These are phyloP conservation scores for Telenomus remus DNA, from an alignment of 1,140 invertebrate genomes.

Conservation along the genomic window DNA sequence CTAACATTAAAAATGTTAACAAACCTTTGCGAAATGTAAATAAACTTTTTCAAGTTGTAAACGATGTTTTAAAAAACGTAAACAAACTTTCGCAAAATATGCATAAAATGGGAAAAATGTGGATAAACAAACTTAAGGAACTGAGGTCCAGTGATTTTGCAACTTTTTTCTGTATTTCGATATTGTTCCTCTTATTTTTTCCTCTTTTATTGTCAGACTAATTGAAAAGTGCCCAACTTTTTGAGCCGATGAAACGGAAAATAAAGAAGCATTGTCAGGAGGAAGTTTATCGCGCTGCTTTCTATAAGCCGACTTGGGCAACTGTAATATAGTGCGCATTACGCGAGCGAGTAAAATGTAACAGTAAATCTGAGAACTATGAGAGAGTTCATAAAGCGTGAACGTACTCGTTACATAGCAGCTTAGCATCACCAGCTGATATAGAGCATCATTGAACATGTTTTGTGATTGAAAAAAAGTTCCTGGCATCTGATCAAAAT, in stretches of 20 bases:
- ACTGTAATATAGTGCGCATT: slow-evolving; percentile 22
- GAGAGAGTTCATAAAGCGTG: slow-evolving; percentile 26
- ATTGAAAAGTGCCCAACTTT: slow-evolving; percentile 3
- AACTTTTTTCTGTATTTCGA: not conserved
- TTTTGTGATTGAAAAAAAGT: not conserved
- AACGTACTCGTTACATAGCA: slow-evolving; percentile 28
- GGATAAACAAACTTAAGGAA: no score
- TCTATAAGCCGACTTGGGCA: slow-evolving; percentile 1
- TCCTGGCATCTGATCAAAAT: no score
- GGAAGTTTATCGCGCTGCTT: slow-evolving; percentile 12
- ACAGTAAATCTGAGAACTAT: slow-evolving; percentile 28
- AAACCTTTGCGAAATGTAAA: no score
- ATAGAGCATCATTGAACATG: slow-evolving; percentile 5
- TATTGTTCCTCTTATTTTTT: not conserved
- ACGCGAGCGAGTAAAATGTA: slow-evolving; percentile 21
- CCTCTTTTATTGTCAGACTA: not conserved
- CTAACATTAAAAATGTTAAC: no score
- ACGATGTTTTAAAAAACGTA: no score
- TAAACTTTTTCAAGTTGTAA: no score
- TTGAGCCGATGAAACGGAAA: not conserved
- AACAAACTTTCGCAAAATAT: no score
- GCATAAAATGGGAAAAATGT: no score
- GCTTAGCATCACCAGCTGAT: slow-evolving; percentile 5
- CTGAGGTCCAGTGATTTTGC: not conserved
- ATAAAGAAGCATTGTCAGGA: not conserved